Conservation (phyloP, 2,888 invertebrate species). For the Maniola hyperantus region DNA sequence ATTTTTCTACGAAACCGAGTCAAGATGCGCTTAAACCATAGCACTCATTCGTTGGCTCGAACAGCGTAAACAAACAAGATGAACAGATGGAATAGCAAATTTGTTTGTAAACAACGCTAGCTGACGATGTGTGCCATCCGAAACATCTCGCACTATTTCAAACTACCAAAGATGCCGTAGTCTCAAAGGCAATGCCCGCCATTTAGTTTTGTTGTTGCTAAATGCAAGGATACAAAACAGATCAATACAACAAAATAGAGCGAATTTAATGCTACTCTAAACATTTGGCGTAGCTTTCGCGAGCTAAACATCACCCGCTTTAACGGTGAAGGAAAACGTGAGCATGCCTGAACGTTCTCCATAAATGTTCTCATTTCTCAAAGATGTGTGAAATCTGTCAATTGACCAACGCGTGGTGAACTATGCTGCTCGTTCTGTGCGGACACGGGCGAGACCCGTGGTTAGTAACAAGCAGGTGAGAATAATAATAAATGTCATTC, state of each 20-base stretch:
- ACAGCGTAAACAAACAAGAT: constrained; percentile 41
- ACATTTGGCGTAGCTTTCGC: too few species aligned
- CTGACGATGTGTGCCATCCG: constrained; percentile 52
- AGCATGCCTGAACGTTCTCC: too few species aligned
- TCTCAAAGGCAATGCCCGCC: constrained; percentile 62
- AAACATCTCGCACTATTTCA: constrained; percentile 49
- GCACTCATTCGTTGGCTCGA: constrained; percentile 34
- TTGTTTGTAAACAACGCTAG: constrained; percentile 73
- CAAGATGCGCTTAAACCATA: constrained; percentile 33
- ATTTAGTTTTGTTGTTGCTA: constrained; percentile 29
- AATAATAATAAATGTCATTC: too few species aligned
- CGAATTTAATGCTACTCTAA: constrained; percentile 7
- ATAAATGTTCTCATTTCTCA: too few species aligned
- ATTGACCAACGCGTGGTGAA: too few species aligned
- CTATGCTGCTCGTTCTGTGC: too few species aligned
- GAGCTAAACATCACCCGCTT: too few species aligned
- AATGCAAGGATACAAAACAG: constrained; percentile 25
- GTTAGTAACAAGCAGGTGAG: too few species aligned
- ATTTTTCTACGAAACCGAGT: constrained; percentile 63
- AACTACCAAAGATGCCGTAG: constrained; percentile 60
- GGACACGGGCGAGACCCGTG: too few species aligned
- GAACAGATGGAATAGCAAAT: constrained; percentile 41
- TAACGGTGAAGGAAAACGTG: too few species aligned
- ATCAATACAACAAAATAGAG: too few species aligned
- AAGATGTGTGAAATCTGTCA: too few species aligned